Base-by-base conservation (phyloP, 2,797 vertebrate genomes). In the Chelon labrosus region DNA sequence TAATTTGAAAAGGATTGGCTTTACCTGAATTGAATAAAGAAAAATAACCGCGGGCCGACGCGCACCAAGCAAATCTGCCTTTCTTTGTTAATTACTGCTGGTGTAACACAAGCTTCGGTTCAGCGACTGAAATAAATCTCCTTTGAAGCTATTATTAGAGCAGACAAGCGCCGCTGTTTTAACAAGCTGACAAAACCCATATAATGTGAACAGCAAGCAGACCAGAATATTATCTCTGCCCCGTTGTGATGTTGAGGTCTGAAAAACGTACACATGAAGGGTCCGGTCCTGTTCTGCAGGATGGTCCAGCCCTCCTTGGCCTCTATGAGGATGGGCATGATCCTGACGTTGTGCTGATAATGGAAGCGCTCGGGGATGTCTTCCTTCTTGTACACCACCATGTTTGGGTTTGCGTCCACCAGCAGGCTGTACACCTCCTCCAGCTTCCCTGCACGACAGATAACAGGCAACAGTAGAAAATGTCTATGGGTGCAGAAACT, bases 271-370 rank as follows among this genome's bases (percentile, higher is more conserved):
- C 97, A 19, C 68, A 94, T 92, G 82, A 96, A 94, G 50, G 64
- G 42, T 5, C 91, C 94, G 0, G 91, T 97, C 75, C 93, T 94
- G 90, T 97, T 97, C 68, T 87, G 94, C 49, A 96, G 78, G 70
- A 98, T 91, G 56, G 96, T 94, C 97, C 97, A 98, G 74, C 97
- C 97, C 87, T 96, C 88, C 31, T 96, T 96, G 61, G 96, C 96
- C 79, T 97, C 93, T 1, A 96, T 79, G 49, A 98, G 80, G 59
- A 98, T 92, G 0, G 97, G 97, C 91, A 96, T 97, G 84, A 98
- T 96, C 86, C 93, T 92, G 22, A 0, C 16, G 68, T 95, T 97
- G 88, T 96, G 91, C 56, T 88, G 95, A 79, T 97, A 98, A 79
- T 96, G 96, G 56, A 95, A 93, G 78, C 92, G 94, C 10, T 92